Evolutionary conservation across 2,888 invertebrate species (phyloP).

Genomic region (Alloscopus bannaensis): DNA sequence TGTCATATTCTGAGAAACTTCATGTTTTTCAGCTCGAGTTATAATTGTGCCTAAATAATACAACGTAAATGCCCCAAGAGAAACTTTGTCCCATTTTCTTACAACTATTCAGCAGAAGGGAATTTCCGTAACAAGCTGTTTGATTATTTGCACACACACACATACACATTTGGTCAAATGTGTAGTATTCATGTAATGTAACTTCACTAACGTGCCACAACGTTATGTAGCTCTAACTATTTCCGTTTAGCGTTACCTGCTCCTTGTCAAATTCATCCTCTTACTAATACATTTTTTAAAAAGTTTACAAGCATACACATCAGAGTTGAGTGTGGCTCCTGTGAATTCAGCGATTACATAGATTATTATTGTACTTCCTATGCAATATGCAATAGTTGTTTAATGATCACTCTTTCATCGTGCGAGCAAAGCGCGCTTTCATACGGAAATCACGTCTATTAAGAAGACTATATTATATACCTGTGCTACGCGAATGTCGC

Average conservation of each 20-base stretch:
- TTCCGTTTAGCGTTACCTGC: too few relatives aligned
- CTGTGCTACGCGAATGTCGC: too few relatives aligned
- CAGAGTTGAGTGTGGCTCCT: too few relatives aligned
- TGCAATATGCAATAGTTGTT: constrained; percentile 24
- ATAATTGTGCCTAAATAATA: constrained; percentile 15
- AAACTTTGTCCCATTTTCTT: constrained; percentile 42
- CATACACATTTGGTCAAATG: background rate
- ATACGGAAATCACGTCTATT: constrained; percentile 48
- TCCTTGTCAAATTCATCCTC: too few relatives aligned
- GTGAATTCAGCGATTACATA: too few relatives aligned
- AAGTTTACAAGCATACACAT: too few relatives aligned
- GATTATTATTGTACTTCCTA: too few relatives aligned
- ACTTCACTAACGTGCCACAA: too few relatives aligned
- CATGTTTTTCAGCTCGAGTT: constrained; percentile 11
- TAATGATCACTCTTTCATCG: constrained; percentile 27
- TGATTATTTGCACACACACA: background rate
- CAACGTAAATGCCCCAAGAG: constrained; percentile 38
- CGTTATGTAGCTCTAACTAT: too few relatives aligned
- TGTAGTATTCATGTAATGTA: background rate
- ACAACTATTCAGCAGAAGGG: constrained; percentile 34
- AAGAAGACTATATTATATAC: constrained; percentile 22
- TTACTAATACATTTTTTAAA: too few relatives aligned
- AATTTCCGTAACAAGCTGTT: constrained; percentile 47
- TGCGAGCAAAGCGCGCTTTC: constrained; percentile 34
- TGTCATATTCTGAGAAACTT: background rate